These are phyloP conservation scores for Dendrolimus pini DNA, from an alignment of 2,888 invertebrate species.

Conservation along the genomic window DNA sequence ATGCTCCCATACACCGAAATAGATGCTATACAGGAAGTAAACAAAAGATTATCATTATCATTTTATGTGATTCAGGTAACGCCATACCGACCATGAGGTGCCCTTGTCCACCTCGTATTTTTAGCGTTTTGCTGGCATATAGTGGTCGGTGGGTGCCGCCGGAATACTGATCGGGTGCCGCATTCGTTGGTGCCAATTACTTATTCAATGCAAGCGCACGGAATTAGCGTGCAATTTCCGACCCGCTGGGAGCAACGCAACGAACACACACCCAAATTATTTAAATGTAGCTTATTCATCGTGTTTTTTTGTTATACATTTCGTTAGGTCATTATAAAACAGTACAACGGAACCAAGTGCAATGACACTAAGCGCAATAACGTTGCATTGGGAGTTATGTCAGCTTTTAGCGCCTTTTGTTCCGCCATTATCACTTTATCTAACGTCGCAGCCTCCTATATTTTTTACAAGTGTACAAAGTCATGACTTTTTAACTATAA, in stretches of 20 bases:
- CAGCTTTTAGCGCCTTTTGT: conserved; percentile 20
- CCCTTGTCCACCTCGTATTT: conserved; percentile 64
- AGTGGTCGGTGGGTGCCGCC: conserved; percentile 30
- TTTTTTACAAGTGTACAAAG: too few species aligned
- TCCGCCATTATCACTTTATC: conserved; percentile 3
- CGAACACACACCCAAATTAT: not conserved
- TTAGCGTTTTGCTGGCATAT: conserved; percentile 62
- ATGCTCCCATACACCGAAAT: conserved; percentile 15
- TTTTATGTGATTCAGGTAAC: conserved; percentile 61
- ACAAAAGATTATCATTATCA: conserved; percentile 29
- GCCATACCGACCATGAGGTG: conserved; percentile 55
- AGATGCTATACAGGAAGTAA: conserved; percentile 36
- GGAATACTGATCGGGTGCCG: conserved; percentile 58
- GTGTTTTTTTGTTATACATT: not conserved
- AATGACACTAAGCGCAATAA: conserved; percentile 16
- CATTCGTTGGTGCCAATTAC: conserved; percentile 40
- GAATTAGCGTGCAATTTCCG: conserved; percentile 63
- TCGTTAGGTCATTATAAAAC: not conserved
- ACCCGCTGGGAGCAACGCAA: conserved; percentile 36
- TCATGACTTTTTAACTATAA: too few species aligned
- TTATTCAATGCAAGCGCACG: conserved; percentile 59
- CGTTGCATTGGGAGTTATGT: conserved; percentile 10
- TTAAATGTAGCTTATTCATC: not conserved
- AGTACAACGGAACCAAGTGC: conserved; percentile 9
- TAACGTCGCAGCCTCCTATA: too few species aligned